phyloP scores from a whole-genome alignment of 1,140 invertebrate genomes.

The Sipha flava region DNA sequence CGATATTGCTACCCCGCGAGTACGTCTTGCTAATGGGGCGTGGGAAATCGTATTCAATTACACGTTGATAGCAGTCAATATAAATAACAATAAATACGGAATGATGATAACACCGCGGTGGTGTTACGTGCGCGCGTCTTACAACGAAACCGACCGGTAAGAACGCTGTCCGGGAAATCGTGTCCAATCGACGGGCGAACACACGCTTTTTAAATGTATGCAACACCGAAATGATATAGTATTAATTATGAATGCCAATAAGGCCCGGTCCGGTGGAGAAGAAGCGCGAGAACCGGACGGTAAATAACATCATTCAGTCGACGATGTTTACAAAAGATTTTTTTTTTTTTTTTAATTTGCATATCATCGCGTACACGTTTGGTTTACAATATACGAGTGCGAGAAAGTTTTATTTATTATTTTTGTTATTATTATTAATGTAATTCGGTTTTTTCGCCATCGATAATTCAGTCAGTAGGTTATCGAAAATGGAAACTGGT shows the following conservation, averaged over 20 bases:
- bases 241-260: no score
- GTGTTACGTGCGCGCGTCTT: no score
- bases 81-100: no score
- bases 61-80: no score
- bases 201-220: neutral
- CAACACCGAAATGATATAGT: no score
- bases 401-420: conserved; percentile 1
- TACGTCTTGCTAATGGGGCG: no score
- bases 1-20: no score
- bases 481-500: neutral
- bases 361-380: neutral
- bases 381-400: neutral
- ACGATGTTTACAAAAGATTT: neutral
- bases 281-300: neutral
- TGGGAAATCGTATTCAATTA: no score
- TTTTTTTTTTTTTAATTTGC: neutral
- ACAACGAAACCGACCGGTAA: no score
- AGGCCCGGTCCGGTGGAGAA: no score
- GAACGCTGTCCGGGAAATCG: neutral
- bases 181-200: neutral
- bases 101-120: no score
- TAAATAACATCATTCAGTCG: neutral
- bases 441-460: no score
- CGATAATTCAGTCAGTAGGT: conserved; percentile 12
- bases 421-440: neutral